Percentiles rank a stretch among this genome's conserved stretches.
Conservation (phyloP, 1,140 invertebrate genomes). For the Myzus persicae region DNA sequence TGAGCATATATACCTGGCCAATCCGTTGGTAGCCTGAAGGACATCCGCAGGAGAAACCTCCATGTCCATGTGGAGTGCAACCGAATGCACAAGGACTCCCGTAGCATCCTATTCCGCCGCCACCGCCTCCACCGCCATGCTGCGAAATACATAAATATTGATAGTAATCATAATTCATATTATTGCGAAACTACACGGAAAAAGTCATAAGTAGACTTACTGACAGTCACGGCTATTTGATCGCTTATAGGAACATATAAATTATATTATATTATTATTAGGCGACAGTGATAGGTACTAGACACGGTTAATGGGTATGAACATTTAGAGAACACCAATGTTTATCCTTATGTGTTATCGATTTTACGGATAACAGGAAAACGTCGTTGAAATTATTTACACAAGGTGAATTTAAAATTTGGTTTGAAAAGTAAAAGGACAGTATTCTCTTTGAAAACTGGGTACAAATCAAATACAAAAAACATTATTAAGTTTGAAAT, state of each 20-base stretch:
- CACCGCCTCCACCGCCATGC: neutral
- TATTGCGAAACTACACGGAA: neutral
- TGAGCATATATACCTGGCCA: slow-evolving; percentile 67
- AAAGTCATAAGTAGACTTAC: neutral
- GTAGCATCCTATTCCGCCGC: slow-evolving; percentile 68
- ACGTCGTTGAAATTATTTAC: neutral
- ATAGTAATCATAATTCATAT: neutral
- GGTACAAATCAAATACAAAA: neutral
- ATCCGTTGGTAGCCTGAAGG: slow-evolving; percentile 81
- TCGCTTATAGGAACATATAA: neutral
- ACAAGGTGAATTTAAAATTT: neutral
- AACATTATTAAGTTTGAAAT: too few species aligned
- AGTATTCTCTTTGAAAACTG: neutral
- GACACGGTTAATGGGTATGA: neutral
- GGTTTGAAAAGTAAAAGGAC: neutral
- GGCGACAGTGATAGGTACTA: neutral
- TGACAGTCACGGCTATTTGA: neutral
- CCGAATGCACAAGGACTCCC: slow-evolving; percentile 81
- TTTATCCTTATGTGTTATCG: too few species aligned
- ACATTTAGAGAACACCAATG: neutral
- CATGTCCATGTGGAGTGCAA: slow-evolving; percentile 72
- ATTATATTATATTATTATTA: neutral
- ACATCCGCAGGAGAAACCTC: slow-evolving; percentile 79
- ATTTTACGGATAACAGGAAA: neutral
- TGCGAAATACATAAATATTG: neutral